Evolutionary conservation across 2,113 vertebrate species (phyloP).

Genomic region (Pristiophorus japonicus): DNA sequence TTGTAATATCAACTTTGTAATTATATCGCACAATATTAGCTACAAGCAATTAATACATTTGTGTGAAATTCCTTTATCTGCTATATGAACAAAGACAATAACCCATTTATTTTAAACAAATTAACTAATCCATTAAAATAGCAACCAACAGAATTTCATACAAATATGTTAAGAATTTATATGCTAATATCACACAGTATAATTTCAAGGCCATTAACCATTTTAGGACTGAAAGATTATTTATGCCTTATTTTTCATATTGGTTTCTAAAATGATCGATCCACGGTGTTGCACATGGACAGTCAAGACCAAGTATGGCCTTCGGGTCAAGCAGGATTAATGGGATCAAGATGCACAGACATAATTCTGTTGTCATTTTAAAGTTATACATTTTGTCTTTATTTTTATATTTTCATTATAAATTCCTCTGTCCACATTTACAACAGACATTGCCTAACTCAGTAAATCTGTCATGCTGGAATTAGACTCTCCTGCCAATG

Average conservation of each 20-base stretch:
- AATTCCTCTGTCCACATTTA: neutral
- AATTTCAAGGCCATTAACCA: neutral
- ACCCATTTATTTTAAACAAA: neutral
- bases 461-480: too few relatives aligned
- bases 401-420: neutral
- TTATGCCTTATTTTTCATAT: neutral
- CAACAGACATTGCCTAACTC: neutral
- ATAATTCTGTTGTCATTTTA: neutral
- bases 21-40: neutral
- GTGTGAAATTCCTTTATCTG: neutral
- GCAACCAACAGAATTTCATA: neutral
- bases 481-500: neutral
- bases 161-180: neutral
- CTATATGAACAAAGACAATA: neutral
- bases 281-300: neutral
- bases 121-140: neutral
- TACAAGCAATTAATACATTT: neutral
- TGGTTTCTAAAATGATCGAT: neutral
- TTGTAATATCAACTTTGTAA: neutral
- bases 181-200: neutral
- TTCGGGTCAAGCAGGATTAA: neutral
- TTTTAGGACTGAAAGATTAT: neutral
- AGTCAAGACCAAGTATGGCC: neutral
- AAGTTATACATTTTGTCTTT: neutral
- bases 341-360: neutral